Base-by-base conservation (phyloP, 2,888 invertebrate species). In the Elgonia sp. region DNA sequence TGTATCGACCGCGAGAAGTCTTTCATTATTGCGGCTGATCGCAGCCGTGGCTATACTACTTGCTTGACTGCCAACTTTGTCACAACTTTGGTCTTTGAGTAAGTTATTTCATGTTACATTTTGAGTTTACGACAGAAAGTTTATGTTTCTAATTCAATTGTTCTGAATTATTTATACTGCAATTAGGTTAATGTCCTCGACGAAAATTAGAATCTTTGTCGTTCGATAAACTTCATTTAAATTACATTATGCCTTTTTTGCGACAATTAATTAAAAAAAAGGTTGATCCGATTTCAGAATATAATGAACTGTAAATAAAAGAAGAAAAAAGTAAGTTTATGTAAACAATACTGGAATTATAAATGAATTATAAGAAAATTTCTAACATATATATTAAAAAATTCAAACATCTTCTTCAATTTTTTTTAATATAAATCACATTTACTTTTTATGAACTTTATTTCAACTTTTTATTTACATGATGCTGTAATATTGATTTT, bases 11-110 rank as follows among this genome's bases (percentile, higher is more conserved):
- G 83, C 18, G 29, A 72, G 72, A 39, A 67, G 57, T 57, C 40
- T 80, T 70, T 60, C 55, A 69, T 84, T 75, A 87, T 82, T 81
- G 76, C 53, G 84, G 81, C 87, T 84, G 87, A 84, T 84, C 82
- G 37, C 53, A 53, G 37, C 40, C 70, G 73, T 50, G 76, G 55
- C 40, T 82, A 12, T 63, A 84, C 87, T 84, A 88, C 87, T 88
- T 77, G 29, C 53, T 18, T 65, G 63, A 76, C 57, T 69, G 77
- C 18, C 60, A 84, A 88, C 75, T 88, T 84, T 55, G 84, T 55
- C 57, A 8, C 21, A 84, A 87, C 75, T 84, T 84, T 73, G 20
- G 29, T 62, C 53, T 40, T 37, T n/a, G 21, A 62, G 12, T 18
- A 37, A 76, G 55, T 70, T 57, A 80, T 65, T 83, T 70, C 39